Percentiles rank a stretch among this genome's conserved stretches.
Conservation (phyloP, 2,797 vertebrate species). For the Apogon hyalosoma region DNA sequence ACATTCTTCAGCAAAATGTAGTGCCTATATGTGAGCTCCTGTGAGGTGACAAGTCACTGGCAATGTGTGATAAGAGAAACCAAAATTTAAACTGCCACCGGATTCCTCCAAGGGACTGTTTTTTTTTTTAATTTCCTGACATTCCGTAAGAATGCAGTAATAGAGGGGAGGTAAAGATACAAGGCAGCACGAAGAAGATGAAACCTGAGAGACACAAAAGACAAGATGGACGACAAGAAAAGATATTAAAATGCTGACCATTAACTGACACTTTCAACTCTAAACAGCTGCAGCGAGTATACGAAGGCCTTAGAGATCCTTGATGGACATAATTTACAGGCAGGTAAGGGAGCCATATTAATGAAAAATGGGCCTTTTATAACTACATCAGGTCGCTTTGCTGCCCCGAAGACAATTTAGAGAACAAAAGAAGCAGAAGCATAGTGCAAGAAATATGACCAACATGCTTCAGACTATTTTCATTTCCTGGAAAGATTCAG, state of each 20-base stretch:
- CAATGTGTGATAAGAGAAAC: constrained; percentile 61
- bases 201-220: constrained; percentile 20
- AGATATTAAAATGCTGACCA: constrained; percentile 31
- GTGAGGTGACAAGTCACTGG: constrained; percentile 53
- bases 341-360: background rate
- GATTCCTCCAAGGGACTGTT: constrained; percentile 37
- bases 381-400: constrained; percentile 3
- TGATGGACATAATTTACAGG: constrained; percentile 11
- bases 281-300: constrained; percentile 32
- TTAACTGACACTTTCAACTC: constrained; percentile 26
- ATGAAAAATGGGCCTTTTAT: constrained; percentile 10
- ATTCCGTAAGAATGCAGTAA: constrained; percentile 51
- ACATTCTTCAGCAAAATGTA: constrained; percentile 43
- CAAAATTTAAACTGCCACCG: constrained; percentile 45
- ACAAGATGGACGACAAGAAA: constrained; percentile 16
- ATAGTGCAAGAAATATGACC: constrained; percentile 15
- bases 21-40: constrained; percentile 31
- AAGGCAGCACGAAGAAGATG: constrained; percentile 22
- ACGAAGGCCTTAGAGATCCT: constrained; percentile 4
- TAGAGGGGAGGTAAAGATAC: constrained; percentile 30
- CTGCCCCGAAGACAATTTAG: constrained; percentile 10
- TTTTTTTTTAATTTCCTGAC: constrained; percentile 34
- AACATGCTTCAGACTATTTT: constrained; percentile 9
- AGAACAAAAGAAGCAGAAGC: constrained; percentile 3
- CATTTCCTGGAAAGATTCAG: constrained; percentile 8